These are phyloP conservation scores for Proteles cristata DNA, from an alignment of 2,113 vertebrate species.

Conservation along the genomic window DNA sequence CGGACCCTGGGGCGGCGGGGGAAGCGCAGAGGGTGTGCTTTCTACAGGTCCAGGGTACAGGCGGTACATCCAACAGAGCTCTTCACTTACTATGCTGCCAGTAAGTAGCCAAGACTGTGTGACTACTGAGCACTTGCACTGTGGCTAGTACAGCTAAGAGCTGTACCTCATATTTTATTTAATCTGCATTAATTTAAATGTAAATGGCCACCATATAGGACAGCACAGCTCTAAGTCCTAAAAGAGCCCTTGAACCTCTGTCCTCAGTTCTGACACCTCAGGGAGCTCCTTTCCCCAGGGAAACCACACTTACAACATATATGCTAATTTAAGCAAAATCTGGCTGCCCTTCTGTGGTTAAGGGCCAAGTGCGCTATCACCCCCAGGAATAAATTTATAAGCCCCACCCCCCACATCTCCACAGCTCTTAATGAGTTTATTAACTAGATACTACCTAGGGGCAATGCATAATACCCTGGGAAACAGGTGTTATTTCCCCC, in stretches of 20 bases:
- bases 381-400: neutral
- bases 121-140: neutral
- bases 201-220: neutral
- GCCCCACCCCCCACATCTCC: neutral
- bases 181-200: neutral
- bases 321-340: neutral
- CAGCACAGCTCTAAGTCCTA: neutral
- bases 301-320: neutral
- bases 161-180: neutral
- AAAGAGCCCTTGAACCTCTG: neutral
- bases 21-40: too few relatives aligned
- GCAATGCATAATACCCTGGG: neutral
- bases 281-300: neutral
- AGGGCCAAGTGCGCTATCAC: neutral
- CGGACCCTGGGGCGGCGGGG: neutral
- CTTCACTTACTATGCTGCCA: neutral
- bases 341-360: neutral
- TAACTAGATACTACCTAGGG: neutral
- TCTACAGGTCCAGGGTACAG: neutral
- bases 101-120: neutral
- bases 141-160: neutral
- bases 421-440: neutral
- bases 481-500: neutral
- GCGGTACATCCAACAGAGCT: neutral
- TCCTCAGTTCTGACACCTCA: neutral